phyloP scores from a whole-genome alignment of 2,888 invertebrate genomes.

The Eristalis tenax region DNA sequence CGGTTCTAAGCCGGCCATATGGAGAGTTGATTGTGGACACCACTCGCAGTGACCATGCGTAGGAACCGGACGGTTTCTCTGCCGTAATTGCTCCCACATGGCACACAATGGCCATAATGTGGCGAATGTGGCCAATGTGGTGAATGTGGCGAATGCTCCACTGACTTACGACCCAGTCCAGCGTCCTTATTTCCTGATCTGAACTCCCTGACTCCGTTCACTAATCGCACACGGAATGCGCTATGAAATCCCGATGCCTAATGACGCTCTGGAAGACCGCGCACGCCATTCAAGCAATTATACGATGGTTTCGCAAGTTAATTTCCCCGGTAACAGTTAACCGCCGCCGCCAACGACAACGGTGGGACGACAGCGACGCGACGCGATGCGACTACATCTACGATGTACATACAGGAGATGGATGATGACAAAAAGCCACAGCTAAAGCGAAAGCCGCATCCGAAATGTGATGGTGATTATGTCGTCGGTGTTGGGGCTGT shows the following conservation, averaged over 20 bases:
- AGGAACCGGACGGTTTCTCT: slow-evolving; percentile 21
- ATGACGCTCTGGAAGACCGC: slow-evolving; percentile 27
- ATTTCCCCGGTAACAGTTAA: slow-evolving; percentile 53
- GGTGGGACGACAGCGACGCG: background rate
- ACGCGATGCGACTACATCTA: background rate
- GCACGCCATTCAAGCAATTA: slow-evolving; percentile 52
- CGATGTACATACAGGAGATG: slow-evolving; percentile 23
- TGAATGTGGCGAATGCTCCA: slow-evolving; percentile 32
- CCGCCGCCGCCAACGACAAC: too few relatives aligned
- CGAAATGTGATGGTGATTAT: slow-evolving; percentile 66
- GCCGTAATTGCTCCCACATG: slow-evolving; percentile 56
- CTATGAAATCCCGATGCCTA: slow-evolving; percentile 15
- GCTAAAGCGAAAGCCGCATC: slow-evolving; percentile 44
- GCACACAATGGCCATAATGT: slow-evolving; percentile 27
- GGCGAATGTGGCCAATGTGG: slow-evolving; percentile 22
- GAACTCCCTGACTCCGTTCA: slow-evolving; percentile 13
- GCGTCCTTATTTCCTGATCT: slow-evolving; percentile 41
- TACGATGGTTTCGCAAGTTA: slow-evolving; percentile 34
- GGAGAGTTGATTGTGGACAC: background rate
- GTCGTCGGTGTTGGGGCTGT: slow-evolving; percentile 67
- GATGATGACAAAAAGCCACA: slow-evolving; percentile 62
- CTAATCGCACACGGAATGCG: slow-evolving; percentile 36
- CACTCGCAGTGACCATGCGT: slow-evolving; percentile 22
- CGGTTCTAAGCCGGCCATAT: slow-evolving; percentile 25
- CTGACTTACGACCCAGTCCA: slow-evolving; percentile 38